A percentile compares a stretch with the other conserved stretches of the same genome.
Conservation (phyloP, 2,888 invertebrate species). For the Leptura quadrifasciata region DNA sequence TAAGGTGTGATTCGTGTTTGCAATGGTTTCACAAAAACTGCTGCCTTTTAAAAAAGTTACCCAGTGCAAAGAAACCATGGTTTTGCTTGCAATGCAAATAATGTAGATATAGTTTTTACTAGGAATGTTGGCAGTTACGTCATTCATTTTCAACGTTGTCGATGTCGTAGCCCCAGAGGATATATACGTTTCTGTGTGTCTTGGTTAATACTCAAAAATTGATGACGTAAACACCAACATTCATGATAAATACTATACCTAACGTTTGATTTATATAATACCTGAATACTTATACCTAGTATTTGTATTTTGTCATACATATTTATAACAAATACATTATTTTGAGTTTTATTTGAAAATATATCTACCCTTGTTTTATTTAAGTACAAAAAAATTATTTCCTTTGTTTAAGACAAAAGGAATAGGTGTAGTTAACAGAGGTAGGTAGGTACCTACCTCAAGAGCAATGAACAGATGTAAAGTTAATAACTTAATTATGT, state of each 20-base stretch:
- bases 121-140: not conserved
- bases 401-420: too few relatives aligned
- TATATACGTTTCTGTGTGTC: not conserved
- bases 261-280: too few relatives aligned
- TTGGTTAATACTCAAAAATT: not conserved
- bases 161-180: not conserved
- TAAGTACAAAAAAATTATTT: too few relatives aligned
- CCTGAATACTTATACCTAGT: too few relatives aligned
- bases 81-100: not conserved
- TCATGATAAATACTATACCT: slow-evolving; percentile 1
- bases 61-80: not conserved
- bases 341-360: too few relatives aligned
- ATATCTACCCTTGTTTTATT: too few relatives aligned
- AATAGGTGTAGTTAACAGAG: too few relatives aligned
- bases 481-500: not conserved
- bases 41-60: not conserved
- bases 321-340: too few relatives aligned
- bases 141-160: too few relatives aligned
- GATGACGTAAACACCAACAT: not conserved
- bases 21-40: not conserved
- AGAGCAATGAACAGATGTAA: too few relatives aligned
- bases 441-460: too few relatives aligned
- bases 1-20: not conserved
- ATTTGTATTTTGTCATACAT: too few relatives aligned
- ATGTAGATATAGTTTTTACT: not conserved